A percentile compares a stretch with the other conserved stretches of the same genome.
Evolutionary conservation across 2,888 invertebrate species (phyloP).

Genomic region (Hydropsyche betteni): DNA sequence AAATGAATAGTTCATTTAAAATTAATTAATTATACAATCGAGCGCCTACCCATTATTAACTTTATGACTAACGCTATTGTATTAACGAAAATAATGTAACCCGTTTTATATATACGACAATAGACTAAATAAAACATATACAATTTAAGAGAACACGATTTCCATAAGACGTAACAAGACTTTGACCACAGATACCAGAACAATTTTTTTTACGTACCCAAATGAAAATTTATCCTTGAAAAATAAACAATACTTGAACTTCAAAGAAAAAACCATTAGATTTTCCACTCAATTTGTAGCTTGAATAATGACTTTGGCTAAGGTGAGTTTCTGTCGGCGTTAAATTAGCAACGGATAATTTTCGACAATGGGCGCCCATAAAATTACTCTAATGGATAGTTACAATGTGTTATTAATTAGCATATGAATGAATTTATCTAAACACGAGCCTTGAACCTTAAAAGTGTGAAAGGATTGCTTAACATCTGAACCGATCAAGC

Average conservation of each 20-base stretch:
- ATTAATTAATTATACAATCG: neutral
- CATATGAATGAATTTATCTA: constrained; percentile 11
- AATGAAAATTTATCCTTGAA: constrained; percentile 12
- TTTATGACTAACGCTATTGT: no score
- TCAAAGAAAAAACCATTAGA: no score
- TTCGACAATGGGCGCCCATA: constrained; percentile 17
- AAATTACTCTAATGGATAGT: constrained; percentile 23
- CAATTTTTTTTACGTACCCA: no score
- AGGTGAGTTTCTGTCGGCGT: neutral
- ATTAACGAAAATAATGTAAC: no score
- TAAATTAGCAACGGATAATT: constrained; percentile 11
- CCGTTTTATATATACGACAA: no score
- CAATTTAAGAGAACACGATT: no score
- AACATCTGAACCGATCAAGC: neutral
- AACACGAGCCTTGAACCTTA: constrained; percentile 6
- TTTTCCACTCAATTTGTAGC: constrained; percentile 14
- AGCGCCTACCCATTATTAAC: no score
- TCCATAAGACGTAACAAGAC: no score
- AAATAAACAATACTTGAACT: neutral
- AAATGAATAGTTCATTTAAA: neutral
- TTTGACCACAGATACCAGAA: no score
- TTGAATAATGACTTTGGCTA: neutral
- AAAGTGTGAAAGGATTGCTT: constrained; percentile 12
- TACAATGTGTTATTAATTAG: constrained; percentile 24
- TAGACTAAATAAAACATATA: no score